Conservation (phyloP, 2,797 vertebrate species). For the Gymnocypris eckloni region DNA sequence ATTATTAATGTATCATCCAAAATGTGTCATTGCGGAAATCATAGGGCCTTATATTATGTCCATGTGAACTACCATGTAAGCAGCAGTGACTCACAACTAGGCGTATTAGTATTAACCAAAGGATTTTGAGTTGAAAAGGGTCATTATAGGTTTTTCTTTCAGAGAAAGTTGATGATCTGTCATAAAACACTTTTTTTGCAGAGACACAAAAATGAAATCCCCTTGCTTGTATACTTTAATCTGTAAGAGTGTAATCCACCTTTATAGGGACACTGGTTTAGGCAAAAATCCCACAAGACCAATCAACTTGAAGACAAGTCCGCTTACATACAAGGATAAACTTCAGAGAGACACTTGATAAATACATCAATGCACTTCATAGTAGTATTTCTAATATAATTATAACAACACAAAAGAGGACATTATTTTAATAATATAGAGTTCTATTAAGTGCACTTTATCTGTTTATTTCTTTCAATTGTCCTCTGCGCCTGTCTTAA, state of each 20-base stretch:
- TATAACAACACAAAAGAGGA: conserved; percentile 29
- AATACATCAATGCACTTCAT: conserved; percentile 4
- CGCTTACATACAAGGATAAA: neutral
- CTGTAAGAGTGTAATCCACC: neutral
- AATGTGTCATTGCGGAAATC: neutral
- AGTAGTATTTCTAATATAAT: neutral
- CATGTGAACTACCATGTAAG: conserved; percentile 36
- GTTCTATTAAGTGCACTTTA: too few species aligned
- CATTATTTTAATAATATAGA: conserved; percentile 33
- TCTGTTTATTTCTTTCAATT: too few species aligned
- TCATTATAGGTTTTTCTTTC: conserved; percentile 39
- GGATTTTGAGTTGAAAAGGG: conserved; percentile 41
- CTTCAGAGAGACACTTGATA: neutral
- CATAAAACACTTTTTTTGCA: neutral
- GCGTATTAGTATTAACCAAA: conserved; percentile 29
- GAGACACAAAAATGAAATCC: neutral
- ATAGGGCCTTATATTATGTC: neutral
- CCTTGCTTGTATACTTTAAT: neutral
- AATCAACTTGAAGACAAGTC: neutral
- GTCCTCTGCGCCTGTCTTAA: too few species aligned
- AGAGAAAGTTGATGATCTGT: neutral
- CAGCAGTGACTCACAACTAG: conserved; percentile 28
- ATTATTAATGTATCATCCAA: neutral
- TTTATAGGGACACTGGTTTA: neutral
- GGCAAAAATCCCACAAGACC: neutral